Evolutionary conservation across 2,797 vertebrate species (phyloP).

Genomic region (Eospalax fontanierii): DNA sequence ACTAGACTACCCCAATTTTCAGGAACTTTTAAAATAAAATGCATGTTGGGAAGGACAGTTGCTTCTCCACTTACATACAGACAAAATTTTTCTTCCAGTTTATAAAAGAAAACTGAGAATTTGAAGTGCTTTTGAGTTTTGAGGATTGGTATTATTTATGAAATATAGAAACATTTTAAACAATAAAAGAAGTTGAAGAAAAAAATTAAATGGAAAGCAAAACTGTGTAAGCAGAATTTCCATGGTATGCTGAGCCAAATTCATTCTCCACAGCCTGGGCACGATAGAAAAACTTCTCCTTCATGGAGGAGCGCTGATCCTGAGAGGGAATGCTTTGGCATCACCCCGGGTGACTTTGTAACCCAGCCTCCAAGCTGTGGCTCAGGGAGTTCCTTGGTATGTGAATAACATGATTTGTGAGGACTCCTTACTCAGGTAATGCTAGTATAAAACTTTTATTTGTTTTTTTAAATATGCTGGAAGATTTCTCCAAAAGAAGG

Average conservation of each 20-base stretch:
- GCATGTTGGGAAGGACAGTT: not conserved
- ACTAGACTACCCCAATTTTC: not conserved
- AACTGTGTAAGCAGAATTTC: conserved; percentile 27
- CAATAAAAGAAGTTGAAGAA: not conserved
- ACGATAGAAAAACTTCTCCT: not conserved
- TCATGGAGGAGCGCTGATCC: not conserved
- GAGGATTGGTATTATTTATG: not conserved
- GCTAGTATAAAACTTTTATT: too few species aligned
- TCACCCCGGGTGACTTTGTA: not conserved
- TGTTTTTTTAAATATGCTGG: too few species aligned
- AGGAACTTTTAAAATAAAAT: conserved; percentile 42
- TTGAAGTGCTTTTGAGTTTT: conserved; percentile 18
- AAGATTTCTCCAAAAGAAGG: not conserved
- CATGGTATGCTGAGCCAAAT: not conserved
- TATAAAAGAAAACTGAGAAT: conserved; percentile 19
- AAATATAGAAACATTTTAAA: conserved; percentile 1
- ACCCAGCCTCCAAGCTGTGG: not conserved
- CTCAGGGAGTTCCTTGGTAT: not conserved
- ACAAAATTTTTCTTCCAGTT: not conserved
- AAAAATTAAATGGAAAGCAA: not conserved
- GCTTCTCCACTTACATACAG: conserved; percentile 39
- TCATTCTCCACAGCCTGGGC: not conserved
- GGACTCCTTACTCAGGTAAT: not conserved
- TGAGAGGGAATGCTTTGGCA: not conserved
- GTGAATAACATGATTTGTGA: not conserved